Conservation (phyloP, 2,888 invertebrate species). For the Acleris emargana region DNA sequence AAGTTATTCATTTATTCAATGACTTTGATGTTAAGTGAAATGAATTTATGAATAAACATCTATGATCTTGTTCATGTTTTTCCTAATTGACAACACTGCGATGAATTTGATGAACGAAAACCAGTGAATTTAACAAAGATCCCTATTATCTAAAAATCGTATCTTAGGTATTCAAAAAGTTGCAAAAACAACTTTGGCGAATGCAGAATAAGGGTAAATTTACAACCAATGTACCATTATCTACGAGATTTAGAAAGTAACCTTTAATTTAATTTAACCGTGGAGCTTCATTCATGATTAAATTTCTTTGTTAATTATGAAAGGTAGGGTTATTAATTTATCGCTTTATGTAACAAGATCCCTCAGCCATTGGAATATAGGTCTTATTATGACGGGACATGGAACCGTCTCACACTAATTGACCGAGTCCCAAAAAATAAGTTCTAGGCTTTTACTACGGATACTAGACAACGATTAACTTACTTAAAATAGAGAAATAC, state of each 20-base stretch:
- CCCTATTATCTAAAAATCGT: neutral
- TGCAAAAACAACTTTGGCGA: neutral
- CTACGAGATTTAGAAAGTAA: neutral
- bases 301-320: constrained; percentile 15
- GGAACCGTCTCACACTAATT: too few species aligned
- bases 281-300: constrained; percentile 12
- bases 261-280: constrained; percentile 23
- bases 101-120: constrained; percentile 12
- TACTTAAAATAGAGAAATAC: too few species aligned
- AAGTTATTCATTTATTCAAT: too few species aligned
- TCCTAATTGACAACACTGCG: constrained; percentile 7
- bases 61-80: neutral
- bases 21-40: neutral
- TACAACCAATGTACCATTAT: neutral
- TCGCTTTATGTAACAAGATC: neutral
- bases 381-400: neutral
- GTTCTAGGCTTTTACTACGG: too few species aligned
- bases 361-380: neutral
- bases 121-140: constrained; percentile 18
- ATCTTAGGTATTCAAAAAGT: neutral
- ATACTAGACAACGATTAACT: too few species aligned
- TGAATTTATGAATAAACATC: neutral
- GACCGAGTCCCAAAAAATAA: too few species aligned
- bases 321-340: constrained; percentile 10
- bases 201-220: neutral